These are phyloP conservation scores for Agriopis leucophaearia DNA, from an alignment of 2,888 invertebrate species.

Conservation along the genomic window DNA sequence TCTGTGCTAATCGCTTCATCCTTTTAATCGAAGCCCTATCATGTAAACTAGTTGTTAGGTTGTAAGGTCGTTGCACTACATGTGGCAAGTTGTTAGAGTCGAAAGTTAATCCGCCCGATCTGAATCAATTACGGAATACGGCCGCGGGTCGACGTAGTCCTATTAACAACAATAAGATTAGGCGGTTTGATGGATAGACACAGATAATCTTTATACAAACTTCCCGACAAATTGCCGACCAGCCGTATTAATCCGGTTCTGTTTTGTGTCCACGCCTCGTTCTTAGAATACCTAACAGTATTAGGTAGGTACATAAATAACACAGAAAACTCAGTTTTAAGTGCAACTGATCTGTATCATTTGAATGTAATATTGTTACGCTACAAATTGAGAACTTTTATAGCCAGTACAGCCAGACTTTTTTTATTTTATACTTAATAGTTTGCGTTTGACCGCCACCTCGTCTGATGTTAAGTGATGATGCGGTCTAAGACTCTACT, in stretches of 20 bases:
- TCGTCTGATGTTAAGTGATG: no score
- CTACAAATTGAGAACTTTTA: neutral
- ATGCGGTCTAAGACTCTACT: no score
- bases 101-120: conserved; percentile 72
- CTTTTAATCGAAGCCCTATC: conserved; percentile 80
- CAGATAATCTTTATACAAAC: conserved; percentile 67
- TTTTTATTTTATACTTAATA: no score
- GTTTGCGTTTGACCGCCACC: no score
- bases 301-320: neutral
- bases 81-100: conserved; percentile 60
- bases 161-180: conserved; percentile 76
- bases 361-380: neutral
- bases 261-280: conserved; percentile 35
- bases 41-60: conserved; percentile 65
- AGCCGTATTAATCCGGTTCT: conserved; percentile 37
- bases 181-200: conserved; percentile 65
- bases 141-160: conserved; percentile 63
- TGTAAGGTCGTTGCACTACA: conserved; percentile 71
- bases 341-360: neutral
- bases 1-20: conserved; percentile 70
- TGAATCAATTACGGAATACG: conserved; percentile 76
- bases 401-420: neutral
- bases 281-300: conserved; percentile 13
- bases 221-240: conserved; percentile 61
- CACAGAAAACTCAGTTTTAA: conserved; percentile 18